Percentiles rank a stretch among this genome's conserved stretches.
Conservation (phyloP, 2,888 invertebrate species). For the Fragum whitleyi region DNA sequence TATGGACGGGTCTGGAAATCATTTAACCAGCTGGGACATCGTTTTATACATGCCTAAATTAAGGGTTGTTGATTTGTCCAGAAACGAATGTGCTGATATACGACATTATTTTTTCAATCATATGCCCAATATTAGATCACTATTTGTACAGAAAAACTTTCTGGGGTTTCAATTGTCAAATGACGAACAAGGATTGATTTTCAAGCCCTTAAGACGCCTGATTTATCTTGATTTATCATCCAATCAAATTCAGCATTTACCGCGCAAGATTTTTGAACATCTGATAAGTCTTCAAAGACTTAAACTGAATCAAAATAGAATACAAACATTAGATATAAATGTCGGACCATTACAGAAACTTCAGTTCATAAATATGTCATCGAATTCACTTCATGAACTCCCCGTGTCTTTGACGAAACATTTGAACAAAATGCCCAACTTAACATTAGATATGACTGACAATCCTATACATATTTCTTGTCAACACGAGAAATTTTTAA, state of each 20-base stretch:
- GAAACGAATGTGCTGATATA: slow-evolving; percentile 24
- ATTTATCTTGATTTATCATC: slow-evolving; percentile 30
- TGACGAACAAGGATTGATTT: slow-evolving; percentile 13
- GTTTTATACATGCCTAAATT: slow-evolving; percentile 20
- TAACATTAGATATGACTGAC: background rate
- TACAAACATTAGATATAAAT: background rate
- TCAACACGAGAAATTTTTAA: background rate
- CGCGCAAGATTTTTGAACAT: background rate
- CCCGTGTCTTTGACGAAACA: background rate
- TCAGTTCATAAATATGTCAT: slow-evolving; percentile 21
- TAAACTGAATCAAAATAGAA: slow-evolving; percentile 19
- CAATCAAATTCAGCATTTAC: slow-evolving; percentile 27
- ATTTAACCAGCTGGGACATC: slow-evolving; percentile 22
- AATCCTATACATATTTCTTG: slow-evolving; percentile 2
- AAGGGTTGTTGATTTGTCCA: slow-evolving; percentile 33
- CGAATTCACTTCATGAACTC: slow-evolving; percentile 30
- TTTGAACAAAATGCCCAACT: background rate
- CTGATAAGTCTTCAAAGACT: slow-evolving; percentile 11
- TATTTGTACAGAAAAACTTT: slow-evolving; percentile 38
- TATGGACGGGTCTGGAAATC: slow-evolving; percentile 39
- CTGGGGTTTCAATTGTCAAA: slow-evolving; percentile 28
- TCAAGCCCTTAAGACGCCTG: slow-evolving; percentile 28
- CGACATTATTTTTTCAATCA: slow-evolving; percentile 8
- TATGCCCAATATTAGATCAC: background rate
- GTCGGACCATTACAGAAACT: slow-evolving; percentile 15